Conservation (phyloP, 1,140 invertebrate species). For the Calliopsis andreniformis region DNA sequence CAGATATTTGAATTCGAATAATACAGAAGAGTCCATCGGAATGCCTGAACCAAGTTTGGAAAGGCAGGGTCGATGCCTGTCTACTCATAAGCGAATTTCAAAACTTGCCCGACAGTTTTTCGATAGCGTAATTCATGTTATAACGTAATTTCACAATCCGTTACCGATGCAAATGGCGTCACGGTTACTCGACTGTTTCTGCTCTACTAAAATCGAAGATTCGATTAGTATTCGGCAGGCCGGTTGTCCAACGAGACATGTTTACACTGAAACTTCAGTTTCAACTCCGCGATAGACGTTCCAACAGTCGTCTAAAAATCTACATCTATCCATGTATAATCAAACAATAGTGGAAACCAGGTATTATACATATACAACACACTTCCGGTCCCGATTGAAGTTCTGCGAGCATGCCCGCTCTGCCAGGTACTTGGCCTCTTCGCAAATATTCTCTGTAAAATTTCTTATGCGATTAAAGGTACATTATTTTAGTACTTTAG, state of each 20-base stretch:
- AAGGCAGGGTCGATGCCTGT: not conserved
- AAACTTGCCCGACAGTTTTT: not conserved
- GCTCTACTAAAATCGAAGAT: slow-evolving; percentile 7
- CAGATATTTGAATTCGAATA: not conserved
- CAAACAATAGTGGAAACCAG: slow-evolving; percentile 32
- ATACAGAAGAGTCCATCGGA: not conserved
- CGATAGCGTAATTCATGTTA: not conserved
- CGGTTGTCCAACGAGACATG: slow-evolving; percentile 5
- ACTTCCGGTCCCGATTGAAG: slow-evolving; percentile 19
- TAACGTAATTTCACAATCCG: not conserved
- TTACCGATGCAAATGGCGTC: not conserved
- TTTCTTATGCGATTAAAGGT: slow-evolving; percentile 40
- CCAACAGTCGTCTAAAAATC: slow-evolving; percentile 37
- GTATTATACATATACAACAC: slow-evolving; percentile 16
- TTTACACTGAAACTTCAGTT: slow-evolving; percentile 43
- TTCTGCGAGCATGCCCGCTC: slow-evolving; percentile 20
- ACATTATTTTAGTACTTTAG: slow-evolving; percentile 20
- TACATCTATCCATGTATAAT: slow-evolving; percentile 37
- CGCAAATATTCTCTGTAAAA: slow-evolving; percentile 26
- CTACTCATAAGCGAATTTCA: not conserved
- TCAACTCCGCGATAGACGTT: slow-evolving; percentile 41
- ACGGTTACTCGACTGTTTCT: not conserved
- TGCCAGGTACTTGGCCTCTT: slow-evolving; percentile 24
- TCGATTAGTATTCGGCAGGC: slow-evolving; percentile 2
- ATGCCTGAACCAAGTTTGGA: not conserved